Base-by-base conservation (phyloP, 2,797 vertebrate species). In the Vireo griseus region DNA sequence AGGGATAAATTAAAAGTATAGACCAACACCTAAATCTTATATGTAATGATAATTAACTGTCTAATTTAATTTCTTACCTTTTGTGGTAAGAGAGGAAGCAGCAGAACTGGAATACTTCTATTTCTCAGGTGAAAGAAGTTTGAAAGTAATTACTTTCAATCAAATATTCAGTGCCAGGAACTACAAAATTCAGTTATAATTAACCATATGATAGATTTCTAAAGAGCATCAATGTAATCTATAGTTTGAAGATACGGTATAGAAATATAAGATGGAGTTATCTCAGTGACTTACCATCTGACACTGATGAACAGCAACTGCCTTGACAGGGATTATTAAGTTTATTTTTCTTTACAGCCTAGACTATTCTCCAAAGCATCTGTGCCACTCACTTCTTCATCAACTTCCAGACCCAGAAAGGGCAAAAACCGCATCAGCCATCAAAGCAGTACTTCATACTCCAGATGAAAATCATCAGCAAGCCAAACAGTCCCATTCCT, bases 231-330 rank as follows among this genome's bases (percentile, higher is more conserved):
- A 50, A 13, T 69, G 24, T 37, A 51, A 57, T 45, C 80, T 52
- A 33, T 54, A 77, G 21, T 52, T 93, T 62, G 39, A 87, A 93
- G 88, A 75, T 21, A 81, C 21, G 92, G 52, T 33, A 50, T 1
- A 86, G 52, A 87, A 91, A 73, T 66, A 55, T 2, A 93, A 55
- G 31, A 78, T 71, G 71, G 35, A 84, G 48, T 18, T 33, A 83
- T 59, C 26, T 92, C 69, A 81, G 59, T 47, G 55, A 97, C 97
- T 97, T 97, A 98, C 97, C 97, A 97, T 96, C 66, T 90, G 89
- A 90, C 77, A 66, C 50, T 65, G 94, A 48, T 39, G 74, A 93
- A 94, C 26, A 92, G 42, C 68, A 95, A 65, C 63, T 77, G 58
- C 22, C 63, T 83, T 66, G 57, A 44, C 8, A 76, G 55, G 47